Evolutionary conservation across 2,113 vertebrate species (phyloP), one percentile per base, ranked within the genome.

Genomic region (Lepisosteus osseus): DNA sequence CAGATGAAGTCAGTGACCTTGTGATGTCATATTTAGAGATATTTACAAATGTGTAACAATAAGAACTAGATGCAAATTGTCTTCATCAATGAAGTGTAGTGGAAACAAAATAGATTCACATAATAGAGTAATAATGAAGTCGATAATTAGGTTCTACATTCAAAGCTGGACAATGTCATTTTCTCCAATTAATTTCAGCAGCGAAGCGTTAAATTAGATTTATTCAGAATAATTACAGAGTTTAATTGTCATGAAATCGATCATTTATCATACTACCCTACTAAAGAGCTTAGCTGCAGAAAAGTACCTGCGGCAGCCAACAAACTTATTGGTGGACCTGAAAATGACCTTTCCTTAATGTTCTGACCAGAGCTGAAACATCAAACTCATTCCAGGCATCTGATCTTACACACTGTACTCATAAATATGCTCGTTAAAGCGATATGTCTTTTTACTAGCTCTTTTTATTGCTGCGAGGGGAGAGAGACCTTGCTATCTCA

Each of bases 131-230:
- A 87, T 88, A 87, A 91, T 88, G 77, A 86, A 89, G 86, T 89
- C 86, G 89, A 88, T 91, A 86, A 91, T 89, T 92, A 89, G 81
- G 86, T 89, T 91, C 88, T 90, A 88, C 86, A 89, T 87, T 87
- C 75, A 86, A 89, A 88, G 84, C 88, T 90, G 88, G 90, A 92
- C 91, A 91, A 89, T 88, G 90, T 87, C 74, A 92, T 89, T 91
- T 86, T 83, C 85, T 75, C 80, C 79, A 89, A 91, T 92, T 92
- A 91, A 86, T 88, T 84, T 65, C 83, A 79, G 77, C 91, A 82
- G 78, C 82, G 87, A 91, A 87, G 88, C 90, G 85, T 87, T 90
- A 91, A 93, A 93, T 93, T 84, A 86, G 80, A 66, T 78, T 85
- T 90, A 88, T 87, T 87, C 85, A 82, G 83, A 90, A 87, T 86